These are phyloP conservation scores for Incurvaria masculella DNA, from an alignment of 2,888 invertebrate genomes.

Conservation along the genomic window DNA sequence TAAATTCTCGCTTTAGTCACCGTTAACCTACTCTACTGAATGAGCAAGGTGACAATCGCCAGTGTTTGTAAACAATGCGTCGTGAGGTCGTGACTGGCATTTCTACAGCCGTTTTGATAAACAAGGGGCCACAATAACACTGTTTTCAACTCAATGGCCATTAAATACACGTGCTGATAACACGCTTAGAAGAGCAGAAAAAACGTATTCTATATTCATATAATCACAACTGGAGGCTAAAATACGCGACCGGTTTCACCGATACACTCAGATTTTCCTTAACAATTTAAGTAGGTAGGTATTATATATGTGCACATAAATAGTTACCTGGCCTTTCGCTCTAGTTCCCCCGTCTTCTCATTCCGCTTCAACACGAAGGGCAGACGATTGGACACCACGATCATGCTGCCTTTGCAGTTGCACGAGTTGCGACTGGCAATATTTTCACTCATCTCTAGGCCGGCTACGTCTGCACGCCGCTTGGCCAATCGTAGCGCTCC, in stretches of 20 bases:
- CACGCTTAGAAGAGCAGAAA: too few species aligned
- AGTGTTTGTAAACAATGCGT: not conserved
- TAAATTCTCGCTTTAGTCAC: too few species aligned
- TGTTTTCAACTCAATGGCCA: too few species aligned
- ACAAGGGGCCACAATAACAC: too few species aligned
- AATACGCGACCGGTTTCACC: not conserved
- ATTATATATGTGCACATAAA: constrained; percentile 15
- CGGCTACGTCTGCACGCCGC: not conserved
- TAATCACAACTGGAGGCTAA: not conserved
- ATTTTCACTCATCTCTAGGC: not conserved
- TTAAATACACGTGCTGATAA: too few species aligned
- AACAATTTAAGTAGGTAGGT: not conserved
- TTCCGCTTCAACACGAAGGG: constrained; percentile 82
- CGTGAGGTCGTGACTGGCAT: too few species aligned
- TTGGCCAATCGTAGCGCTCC: not conserved
- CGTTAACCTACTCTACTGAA: too few species aligned
- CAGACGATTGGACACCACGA: constrained; percentile 87
- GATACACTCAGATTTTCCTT: not conserved
- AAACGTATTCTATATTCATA: too few species aligned
- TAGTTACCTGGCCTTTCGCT: constrained; percentile 79
- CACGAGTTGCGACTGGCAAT: constrained; percentile 38
- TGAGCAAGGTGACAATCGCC: not conserved
- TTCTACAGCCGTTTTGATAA: too few species aligned
- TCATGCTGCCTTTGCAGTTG: constrained; percentile 71
- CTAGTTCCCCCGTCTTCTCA: constrained; percentile 66